Base-by-base conservation (phyloP, 2,113 vertebrate genomes). In the Anser cygnoides region DNA sequence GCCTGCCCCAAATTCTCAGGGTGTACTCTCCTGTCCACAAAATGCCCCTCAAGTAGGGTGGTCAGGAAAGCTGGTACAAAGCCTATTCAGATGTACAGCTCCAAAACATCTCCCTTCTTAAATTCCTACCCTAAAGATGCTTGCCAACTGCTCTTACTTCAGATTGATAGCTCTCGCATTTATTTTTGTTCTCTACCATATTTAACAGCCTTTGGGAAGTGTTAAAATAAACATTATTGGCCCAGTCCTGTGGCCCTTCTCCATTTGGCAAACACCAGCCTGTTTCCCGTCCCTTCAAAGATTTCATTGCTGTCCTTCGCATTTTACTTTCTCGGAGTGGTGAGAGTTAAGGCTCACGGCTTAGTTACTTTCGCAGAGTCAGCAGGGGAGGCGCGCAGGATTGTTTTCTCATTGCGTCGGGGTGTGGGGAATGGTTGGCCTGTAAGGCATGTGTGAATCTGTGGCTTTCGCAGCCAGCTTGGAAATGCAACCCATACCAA, bases 161-260 rank as follows among this genome's bases (percentile, higher is more conserved):
- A 79, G 31, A 78, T 37, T 82, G 58, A 62, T 84, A 87, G 37
- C 66, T 94, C 50, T 96, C 74, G 44, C 0, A 0, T 94, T 93
- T 94, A 84, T 94, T 94, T 96, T 91, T 46, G 23, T 73, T 85
- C 77, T 87, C 14, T 83, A 5, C 77, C 92, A 52, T 95, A 81
- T 93, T 94, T 89, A 92, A 67, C 84, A 94, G 89, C 57, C 76
- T 87, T 84, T 50, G 15, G 54, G 77, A 94, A 94, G 87, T 83
- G 91, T 93, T 93, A 96, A 97, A 95, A 82, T 89, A 94, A 96
- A 89, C 84, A 83, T 67, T 90, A 71, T 87, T 89, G 84, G 43
- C 86, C 39, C 50, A 39, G 66, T 78, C 16, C 5, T n/a, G 62
- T 92, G 80, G 49, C 55, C 49, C 61, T 89, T 89, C 91, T 92